Percentiles rank a stretch among this genome's conserved stretches.
phyloP scores from a whole-genome alignment of 2,113 vertebrate genomes.

The Sturnus vulgaris region DNA sequence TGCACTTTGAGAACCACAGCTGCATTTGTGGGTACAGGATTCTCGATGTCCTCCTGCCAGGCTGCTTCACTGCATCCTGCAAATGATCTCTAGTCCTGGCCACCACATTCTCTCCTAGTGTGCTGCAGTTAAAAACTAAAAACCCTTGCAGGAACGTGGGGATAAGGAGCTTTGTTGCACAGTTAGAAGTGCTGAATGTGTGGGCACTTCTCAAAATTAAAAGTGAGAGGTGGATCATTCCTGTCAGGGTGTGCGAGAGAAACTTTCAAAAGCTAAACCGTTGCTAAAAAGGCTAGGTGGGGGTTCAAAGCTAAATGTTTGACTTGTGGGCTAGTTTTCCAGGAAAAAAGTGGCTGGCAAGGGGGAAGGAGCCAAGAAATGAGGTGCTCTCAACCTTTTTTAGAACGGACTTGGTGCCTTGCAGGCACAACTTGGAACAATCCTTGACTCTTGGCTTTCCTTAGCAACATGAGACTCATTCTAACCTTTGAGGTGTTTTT shows the following conservation, averaged over 20 bases:
- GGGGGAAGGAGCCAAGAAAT: not conserved
- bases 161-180: not conserved
- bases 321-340: not conserved
- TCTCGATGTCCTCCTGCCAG: not conserved
- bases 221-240: not conserved
- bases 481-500: not conserved
- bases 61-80: not conserved
- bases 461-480: not conserved
- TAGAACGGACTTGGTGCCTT: not conserved
- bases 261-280: not conserved
- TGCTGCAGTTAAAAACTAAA: not conserved
- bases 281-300: not conserved
- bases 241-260: not conserved
- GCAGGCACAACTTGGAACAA: not conserved
- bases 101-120: accelerated
- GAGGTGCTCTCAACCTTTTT: not conserved
- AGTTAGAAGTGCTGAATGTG: not conserved
- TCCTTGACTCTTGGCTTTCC: not conserved
- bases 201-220: not conserved
- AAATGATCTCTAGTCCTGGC: not conserved
- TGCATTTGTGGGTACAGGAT: not conserved
- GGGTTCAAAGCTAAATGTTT: not conserved
- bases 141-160: not conserved
- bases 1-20: not conserved
- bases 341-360: not conserved